phyloP scores from a whole-genome alignment of 2,113 vertebrate species.

The Hassar affinis region DNA sequence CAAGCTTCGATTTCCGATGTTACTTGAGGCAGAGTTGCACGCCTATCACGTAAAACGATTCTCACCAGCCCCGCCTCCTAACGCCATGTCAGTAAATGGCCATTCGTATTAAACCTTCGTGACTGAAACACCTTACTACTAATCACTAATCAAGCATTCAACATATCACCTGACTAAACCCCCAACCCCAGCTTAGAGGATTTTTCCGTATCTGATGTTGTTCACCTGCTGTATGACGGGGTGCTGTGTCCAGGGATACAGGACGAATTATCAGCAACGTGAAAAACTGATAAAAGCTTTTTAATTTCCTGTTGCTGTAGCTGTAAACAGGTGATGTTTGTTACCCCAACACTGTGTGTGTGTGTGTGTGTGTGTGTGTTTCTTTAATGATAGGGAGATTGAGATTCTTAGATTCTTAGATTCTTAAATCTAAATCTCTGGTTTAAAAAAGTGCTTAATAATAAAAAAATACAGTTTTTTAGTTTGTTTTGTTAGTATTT shows the following conservation, averaged over 20 bases:
- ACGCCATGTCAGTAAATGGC: too few species aligned
- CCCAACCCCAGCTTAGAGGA: not conserved
- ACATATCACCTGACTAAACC: not conserved
- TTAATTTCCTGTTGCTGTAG: conserved; percentile 42
- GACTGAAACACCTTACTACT: not conserved
- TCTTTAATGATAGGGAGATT: conserved; percentile 7
- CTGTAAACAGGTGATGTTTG: conserved; percentile 1
- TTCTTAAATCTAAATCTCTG: not conserved
- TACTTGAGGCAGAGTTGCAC: too few species aligned
- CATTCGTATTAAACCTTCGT: too few species aligned
- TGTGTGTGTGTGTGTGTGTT: too few species aligned
- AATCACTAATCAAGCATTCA: not conserved
- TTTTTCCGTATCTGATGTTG: not conserved
- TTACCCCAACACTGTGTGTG: not conserved
- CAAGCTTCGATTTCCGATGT: too few species aligned
- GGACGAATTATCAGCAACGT: not conserved
- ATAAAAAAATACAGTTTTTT: not conserved
- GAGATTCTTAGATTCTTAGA: conserved; percentile 9
- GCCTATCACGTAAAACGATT: too few species aligned
- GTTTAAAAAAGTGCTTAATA: not conserved
- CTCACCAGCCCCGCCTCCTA: too few species aligned
- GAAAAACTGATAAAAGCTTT: conserved; percentile 37
- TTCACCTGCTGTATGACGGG: not conserved
- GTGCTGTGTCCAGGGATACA: not conserved
- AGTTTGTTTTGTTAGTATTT: not conserved